Conservation (phyloP, 2,888 invertebrate genomes). For the Lasioglossum marginatum region DNA sequence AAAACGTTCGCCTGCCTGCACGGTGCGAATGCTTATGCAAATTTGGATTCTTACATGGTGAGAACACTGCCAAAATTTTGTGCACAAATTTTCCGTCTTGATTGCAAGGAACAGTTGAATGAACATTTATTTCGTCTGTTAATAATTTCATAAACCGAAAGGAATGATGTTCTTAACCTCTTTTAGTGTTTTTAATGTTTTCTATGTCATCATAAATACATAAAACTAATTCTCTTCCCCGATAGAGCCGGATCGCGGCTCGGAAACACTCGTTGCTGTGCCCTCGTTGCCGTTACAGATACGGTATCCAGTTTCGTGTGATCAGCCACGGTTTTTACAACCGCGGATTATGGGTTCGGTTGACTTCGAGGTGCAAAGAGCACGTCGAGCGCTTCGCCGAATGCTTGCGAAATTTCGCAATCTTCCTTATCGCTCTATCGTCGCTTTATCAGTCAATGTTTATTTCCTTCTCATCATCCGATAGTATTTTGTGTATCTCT, state of each 20-base stretch:
- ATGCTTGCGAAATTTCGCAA: neutral
- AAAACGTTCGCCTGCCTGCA: neutral
- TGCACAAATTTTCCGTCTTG: neutral
- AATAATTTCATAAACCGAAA: neutral
- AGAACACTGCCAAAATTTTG: neutral
- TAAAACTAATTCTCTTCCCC: too few species aligned
- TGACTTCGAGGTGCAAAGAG: slow-evolving; percentile 35
- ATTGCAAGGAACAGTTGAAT: neutral
- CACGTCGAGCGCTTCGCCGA: neutral
- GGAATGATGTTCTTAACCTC: neutral
- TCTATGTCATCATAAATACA: neutral
- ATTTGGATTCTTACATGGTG: neutral
- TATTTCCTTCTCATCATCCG: neutral
- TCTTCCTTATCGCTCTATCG: neutral
- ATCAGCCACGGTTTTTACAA: slow-evolving; percentile 45
- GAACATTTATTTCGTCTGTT: neutral
- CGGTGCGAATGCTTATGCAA: neutral
- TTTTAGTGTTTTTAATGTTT: neutral
- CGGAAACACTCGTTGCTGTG: slow-evolving; percentile 50
- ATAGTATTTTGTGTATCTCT: neutral
- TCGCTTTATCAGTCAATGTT: neutral
- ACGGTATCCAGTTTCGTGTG: slow-evolving; percentile 63
- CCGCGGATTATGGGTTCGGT: slow-evolving; percentile 46
- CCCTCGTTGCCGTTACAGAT: slow-evolving; percentile 59
- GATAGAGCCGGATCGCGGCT: slow-evolving; percentile 53